Conservation (phyloP, 2,888 invertebrate species). For the Pammene aurita region DNA sequence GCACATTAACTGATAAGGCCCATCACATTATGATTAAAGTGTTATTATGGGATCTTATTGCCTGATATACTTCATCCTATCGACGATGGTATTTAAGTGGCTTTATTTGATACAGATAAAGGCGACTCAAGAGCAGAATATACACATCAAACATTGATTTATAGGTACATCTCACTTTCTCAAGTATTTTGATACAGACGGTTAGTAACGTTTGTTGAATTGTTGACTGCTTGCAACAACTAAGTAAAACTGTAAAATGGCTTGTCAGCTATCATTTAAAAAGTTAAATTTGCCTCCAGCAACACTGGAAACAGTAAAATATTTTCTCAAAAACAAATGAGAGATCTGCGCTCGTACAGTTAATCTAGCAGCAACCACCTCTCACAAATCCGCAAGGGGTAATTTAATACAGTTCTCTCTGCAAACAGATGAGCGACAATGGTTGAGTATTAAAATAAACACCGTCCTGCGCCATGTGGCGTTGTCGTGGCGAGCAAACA, state of each 20-base stretch:
- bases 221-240: no score
- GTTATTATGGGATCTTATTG: constrained; percentile 27
- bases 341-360: constrained; percentile 23
- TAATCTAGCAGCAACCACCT: constrained; percentile 52
- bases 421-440: constrained; percentile 76
- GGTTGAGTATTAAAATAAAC: constrained; percentile 83
- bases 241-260: no score
- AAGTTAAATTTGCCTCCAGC: no score
- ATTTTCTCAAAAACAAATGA: constrained; percentile 29
- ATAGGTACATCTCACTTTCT: no score
- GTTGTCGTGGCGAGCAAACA: constrained; percentile 68
- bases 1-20: constrained; percentile 44
- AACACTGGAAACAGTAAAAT: not conserved
- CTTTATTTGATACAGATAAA: not conserved
- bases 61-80: not conserved
- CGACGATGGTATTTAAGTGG: not conserved
- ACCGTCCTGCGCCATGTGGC: constrained; percentile 75
- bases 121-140: not conserved
- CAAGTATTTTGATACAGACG: no score
- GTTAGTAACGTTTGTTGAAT: no score
- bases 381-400: constrained; percentile 69
- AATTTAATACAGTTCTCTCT: constrained; percentile 71
- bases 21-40: constrained; percentile 30
- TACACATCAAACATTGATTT: no score
- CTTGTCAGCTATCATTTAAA: no score